These are phyloP conservation scores for Diglossa cyanea DNA, from an alignment of 2,797 vertebrate species.

Conservation along the genomic window DNA sequence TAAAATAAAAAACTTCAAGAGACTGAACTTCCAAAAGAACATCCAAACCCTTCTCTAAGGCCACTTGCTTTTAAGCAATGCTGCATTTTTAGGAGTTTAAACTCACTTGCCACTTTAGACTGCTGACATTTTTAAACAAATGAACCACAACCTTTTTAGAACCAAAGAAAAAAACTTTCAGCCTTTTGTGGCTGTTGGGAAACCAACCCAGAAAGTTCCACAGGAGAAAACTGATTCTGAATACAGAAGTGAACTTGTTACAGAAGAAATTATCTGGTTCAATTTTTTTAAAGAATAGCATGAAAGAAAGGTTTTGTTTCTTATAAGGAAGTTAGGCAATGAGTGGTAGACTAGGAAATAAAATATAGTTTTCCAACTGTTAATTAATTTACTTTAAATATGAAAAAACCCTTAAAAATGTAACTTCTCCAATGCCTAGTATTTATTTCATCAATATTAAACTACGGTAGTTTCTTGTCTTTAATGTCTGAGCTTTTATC, in stretches of 20 bases:
- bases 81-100: neutral
- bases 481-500: neutral
- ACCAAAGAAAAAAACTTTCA: neutral
- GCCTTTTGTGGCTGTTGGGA: neutral
- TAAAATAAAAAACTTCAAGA: neutral
- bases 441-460: neutral
- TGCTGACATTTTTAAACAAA: neutral
- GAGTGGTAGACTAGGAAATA: neutral
- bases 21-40: neutral
- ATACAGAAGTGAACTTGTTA: neutral
- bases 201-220: neutral
- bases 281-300: neutral
- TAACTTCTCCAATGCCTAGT: neutral
- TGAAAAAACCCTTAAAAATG: neutral
- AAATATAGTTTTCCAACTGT: neutral
- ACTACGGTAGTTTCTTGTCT: neutral
- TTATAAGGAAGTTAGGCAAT: neutral
- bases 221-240: neutral
- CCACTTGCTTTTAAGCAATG: neutral
- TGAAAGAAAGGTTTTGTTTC: neutral
- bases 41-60: neutral
- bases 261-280: neutral
- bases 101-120: neutral
- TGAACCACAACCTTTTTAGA: neutral
- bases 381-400: neutral